Evolutionary conservation across 2,888 invertebrate species (phyloP).

Genomic region (Meghimatium bilineatum): DNA sequence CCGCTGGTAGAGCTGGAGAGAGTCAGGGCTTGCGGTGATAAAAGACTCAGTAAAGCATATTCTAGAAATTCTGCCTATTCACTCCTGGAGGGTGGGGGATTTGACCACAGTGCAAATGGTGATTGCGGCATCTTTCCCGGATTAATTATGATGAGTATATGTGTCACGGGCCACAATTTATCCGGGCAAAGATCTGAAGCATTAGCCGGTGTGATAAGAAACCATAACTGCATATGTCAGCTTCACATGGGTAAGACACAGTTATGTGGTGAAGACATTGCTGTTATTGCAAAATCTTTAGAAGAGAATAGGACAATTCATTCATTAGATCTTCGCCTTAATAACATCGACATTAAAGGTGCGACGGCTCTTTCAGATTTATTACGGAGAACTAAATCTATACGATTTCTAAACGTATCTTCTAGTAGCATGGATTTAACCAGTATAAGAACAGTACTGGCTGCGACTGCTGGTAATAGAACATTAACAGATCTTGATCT

Average conservation of each 20-base stretch:
- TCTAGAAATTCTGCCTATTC: slow-evolving; percentile 65
- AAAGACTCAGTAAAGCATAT: slow-evolving; percentile 59
- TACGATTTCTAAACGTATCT: slow-evolving; percentile 70
- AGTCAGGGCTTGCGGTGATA: slow-evolving; percentile 57
- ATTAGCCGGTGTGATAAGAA: slow-evolving; percentile 62
- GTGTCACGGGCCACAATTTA: slow-evolving; percentile 70
- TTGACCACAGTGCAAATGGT: slow-evolving; percentile 44
- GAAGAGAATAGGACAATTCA: slow-evolving; percentile 61
- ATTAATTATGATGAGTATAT: slow-evolving; percentile 71
- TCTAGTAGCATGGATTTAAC: slow-evolving; percentile 69
- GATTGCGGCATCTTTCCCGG: slow-evolving; percentile 55
- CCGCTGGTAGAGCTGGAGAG: slow-evolving; percentile 70
- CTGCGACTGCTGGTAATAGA: slow-evolving; percentile 62
- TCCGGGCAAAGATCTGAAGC: slow-evolving; percentile 62
- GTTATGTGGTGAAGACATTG: slow-evolving; percentile 65
- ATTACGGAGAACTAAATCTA: slow-evolving; percentile 61
- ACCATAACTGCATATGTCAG: slow-evolving; percentile 70
- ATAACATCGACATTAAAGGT: slow-evolving; percentile 68
- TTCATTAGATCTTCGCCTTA: slow-evolving; percentile 71
- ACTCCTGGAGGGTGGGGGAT: slow-evolving; percentile 56
- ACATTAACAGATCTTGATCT: slow-evolving; percentile 71
- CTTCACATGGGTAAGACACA: slow-evolving; percentile 73
- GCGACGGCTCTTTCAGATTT: slow-evolving; percentile 64
- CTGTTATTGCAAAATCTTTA: slow-evolving; percentile 61
- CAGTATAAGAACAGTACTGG: slow-evolving; percentile 63